phyloP scores from a whole-genome alignment of 2,797 vertebrate species.

The Lateolabrax maculatus region DNA sequence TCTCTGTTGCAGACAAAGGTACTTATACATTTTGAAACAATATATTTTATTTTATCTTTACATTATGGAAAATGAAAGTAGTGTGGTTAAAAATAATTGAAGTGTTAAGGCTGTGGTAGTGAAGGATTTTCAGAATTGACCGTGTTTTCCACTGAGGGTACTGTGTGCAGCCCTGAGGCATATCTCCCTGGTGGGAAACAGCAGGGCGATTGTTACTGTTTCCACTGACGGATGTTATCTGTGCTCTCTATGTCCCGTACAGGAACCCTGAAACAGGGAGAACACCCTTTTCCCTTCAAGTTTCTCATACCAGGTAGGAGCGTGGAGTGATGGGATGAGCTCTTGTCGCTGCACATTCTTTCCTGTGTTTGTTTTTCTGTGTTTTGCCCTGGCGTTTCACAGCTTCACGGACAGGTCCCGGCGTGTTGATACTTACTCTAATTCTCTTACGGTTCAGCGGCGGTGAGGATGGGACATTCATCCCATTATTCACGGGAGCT shows the following conservation, averaged over 20 bases:
- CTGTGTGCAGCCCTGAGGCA: conserved; percentile 24
- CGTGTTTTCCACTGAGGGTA: conserved; percentile 9
- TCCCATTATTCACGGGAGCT: not conserved
- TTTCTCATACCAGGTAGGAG: conserved; percentile 94
- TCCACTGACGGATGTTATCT: conserved; percentile 50
- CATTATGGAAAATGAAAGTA: not conserved
- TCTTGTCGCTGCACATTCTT: conserved; percentile 33
- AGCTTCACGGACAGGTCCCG: conserved; percentile 38
- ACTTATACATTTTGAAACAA: no score
- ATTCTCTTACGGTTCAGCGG: conserved; percentile 5
- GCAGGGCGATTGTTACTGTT: conserved; percentile 46
- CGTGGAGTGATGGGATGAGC: conserved; percentile 17
- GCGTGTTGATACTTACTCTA: conserved; percentile 46
- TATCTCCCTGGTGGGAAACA: conserved; percentile 40
- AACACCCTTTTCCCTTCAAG: conserved; percentile 95
- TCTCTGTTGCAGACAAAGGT: conserved; percentile 96
- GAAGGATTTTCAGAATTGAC: no score
- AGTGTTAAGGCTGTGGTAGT: not conserved
- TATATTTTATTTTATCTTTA: no score
- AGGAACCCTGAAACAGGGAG: conserved; percentile 92
- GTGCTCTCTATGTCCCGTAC: conserved; percentile 56
- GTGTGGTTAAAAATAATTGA: not conserved
- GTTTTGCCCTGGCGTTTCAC: not conserved
- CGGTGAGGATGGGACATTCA: not conserved
- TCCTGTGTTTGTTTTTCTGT: conserved; percentile 25